Conservation (phyloP, 2,888 invertebrate genomes). For the Eupithecia exiguata region DNA sequence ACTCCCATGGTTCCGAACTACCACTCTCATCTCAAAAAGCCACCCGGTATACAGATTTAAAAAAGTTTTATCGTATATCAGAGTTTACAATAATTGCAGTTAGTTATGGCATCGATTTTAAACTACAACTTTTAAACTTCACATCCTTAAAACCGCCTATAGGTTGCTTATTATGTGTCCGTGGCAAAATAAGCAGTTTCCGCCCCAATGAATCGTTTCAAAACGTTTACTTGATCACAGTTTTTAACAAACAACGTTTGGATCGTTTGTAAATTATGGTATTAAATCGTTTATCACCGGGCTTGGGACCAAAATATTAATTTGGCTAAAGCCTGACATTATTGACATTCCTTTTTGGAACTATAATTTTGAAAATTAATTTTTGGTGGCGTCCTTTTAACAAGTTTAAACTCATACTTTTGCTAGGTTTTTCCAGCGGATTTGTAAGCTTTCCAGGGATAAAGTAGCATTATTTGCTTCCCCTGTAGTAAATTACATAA, state of each 20-base stretch:
- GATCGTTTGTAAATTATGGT: constrained; percentile 59
- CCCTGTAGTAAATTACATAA: too few relatives aligned
- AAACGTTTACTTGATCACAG: constrained; percentile 66
- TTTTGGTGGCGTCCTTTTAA: constrained; percentile 5
- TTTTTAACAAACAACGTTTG: constrained; percentile 62
- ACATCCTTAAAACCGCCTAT: background rate
- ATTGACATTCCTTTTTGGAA: constrained; percentile 18
- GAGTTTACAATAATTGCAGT: background rate
- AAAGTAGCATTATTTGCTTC: background rate
- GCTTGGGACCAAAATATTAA: constrained; percentile 32
- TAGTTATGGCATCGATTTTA: background rate
- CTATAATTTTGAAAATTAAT: constrained; percentile 10
- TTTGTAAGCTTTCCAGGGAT: background rate
- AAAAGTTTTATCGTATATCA: background rate
- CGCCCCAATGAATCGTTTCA: constrained; percentile 61
- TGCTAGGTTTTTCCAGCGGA: background rate
- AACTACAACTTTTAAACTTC: background rate
- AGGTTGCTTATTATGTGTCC: constrained; percentile 39
- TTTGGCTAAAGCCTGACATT: constrained; percentile 24
- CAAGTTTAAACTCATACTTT: background rate
- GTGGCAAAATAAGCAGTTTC: constrained; percentile 61
- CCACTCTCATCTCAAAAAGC: too few relatives aligned
- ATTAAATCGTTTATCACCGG: constrained; percentile 52
- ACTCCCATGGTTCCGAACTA: too few relatives aligned
- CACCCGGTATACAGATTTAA: too few relatives aligned